Conservation (phyloP, 2,888 invertebrate species). For the Tetheella fluctuosa region DNA sequence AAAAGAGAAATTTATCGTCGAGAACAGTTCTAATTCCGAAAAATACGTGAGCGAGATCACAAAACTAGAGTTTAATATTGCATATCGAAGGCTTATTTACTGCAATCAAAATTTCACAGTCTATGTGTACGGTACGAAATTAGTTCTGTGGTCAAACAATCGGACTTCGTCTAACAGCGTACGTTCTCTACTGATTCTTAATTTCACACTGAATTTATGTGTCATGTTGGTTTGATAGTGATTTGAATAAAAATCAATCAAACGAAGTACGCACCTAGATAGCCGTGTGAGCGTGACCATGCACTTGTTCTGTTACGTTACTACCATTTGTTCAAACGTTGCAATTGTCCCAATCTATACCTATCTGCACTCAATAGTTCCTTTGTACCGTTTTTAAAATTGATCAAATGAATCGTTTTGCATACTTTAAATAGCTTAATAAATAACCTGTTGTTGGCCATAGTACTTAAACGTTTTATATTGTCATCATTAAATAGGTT, state of each 20-base stretch:
- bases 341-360: constrained; percentile 10
- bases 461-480: background rate
- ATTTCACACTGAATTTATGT: constrained; percentile 78
- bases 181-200: constrained; percentile 56
- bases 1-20: background rate
- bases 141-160: constrained; percentile 81
- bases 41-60: constrained; percentile 36
- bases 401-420: background rate
- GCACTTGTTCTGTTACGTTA: constrained; percentile 31
- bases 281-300: constrained; percentile 48
- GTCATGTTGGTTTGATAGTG: constrained; percentile 41
- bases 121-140: constrained; percentile 64
- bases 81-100: constrained; percentile 30
- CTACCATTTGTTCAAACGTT: background rate
- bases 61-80: constrained; percentile 19
- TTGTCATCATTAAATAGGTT: constrained; percentile 5
- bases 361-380: background rate
- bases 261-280: constrained; percentile 44
- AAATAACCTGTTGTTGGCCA: background rate
- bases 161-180: constrained; percentile 51
- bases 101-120: constrained; percentile 66
- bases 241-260: constrained; percentile 51
- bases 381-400: background rate
- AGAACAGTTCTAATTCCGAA: constrained; percentile 3
- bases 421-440: background rate